Conservation (phyloP, 2,797 vertebrate species). For the Enteromius fasciolatus region DNA sequence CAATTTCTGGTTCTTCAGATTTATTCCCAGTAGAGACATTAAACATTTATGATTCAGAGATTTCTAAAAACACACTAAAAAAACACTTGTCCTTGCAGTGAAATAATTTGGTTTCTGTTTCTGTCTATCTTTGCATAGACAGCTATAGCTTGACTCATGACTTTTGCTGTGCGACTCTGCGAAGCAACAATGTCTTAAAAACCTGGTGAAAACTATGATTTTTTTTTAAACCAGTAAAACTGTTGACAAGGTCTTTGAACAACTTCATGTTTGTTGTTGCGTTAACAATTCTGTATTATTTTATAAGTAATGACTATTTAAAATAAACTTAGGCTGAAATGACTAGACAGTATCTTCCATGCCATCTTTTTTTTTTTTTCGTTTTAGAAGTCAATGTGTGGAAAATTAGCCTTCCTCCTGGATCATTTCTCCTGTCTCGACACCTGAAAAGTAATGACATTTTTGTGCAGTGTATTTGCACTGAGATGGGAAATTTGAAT, state of each 20-base stretch:
- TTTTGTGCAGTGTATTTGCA: constrained; percentile 1
- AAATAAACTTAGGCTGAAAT: neutral
- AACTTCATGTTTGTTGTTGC: neutral
- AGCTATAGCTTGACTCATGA: neutral
- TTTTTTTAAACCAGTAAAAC: neutral
- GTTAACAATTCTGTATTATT: neutral
- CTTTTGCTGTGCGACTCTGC: neutral
- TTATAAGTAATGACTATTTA: neutral
- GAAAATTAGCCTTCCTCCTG: neutral
- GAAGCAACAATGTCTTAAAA: neutral
- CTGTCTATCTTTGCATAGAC: neutral
- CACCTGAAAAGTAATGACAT: neutral
- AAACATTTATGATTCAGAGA: neutral
- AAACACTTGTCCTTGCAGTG: neutral
- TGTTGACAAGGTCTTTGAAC: neutral
- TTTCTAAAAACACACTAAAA: neutral
- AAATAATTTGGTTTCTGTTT: neutral
- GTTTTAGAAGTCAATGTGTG: neutral
- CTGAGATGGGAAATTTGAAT: neutral
- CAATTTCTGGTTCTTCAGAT: constrained; percentile 3
- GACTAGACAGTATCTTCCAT: neutral
- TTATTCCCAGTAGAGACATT: constrained; percentile 20
- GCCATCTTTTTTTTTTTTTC: neutral
- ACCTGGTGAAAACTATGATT: neutral
- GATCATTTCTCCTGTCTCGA: neutral